These are phyloP conservation scores for Sebastes nivosus DNA, from an alignment of 2,797 vertebrate genomes.

Conservation along the genomic window DNA sequence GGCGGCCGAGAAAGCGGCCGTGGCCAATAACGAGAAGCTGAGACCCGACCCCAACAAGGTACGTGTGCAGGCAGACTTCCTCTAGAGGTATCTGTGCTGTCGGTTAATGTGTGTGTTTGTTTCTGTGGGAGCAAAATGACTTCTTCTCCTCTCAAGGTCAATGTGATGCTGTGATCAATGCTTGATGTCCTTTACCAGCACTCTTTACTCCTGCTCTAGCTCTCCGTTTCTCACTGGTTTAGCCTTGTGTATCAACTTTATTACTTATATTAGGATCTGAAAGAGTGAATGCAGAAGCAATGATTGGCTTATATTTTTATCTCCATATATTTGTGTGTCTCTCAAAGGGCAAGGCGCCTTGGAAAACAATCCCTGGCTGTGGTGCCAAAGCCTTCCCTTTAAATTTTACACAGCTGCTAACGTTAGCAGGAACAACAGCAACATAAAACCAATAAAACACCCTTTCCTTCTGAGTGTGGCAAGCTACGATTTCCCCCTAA, in stretches of 20 bases:
- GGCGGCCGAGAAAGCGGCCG: conserved; percentile 95
- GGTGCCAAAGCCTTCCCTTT: conserved; percentile 73
- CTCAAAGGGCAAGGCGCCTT: conserved; percentile 73
- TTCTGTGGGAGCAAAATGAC: conserved; percentile 69
- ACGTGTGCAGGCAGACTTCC: conserved; percentile 39
- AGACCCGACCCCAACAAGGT: conserved; percentile 97
- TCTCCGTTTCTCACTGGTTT: conserved; percentile 68
- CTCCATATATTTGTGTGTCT: conserved; percentile 79
- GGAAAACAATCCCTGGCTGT: conserved; percentile 67
- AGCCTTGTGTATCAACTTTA: conserved; percentile 64
- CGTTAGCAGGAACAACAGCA: conserved; percentile 75
- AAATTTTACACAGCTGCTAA: conserved; percentile 74
- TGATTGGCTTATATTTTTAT: conserved; percentile 73
- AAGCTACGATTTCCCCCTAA: conserved; percentile 80
- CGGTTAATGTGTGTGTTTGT: conserved; percentile 66
- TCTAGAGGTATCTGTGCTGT: conserved; percentile 61
- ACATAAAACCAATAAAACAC: conserved; percentile 64
- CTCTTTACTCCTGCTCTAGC: conserved; percentile 71
- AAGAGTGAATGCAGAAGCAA: conserved; percentile 73
- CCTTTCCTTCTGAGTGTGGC: conserved; percentile 82
- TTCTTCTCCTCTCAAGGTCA: conserved; percentile 77
- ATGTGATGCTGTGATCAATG: conserved; percentile 77
- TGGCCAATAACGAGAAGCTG: conserved; percentile 95
- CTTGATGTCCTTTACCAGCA: conserved; percentile 71
- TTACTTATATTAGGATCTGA: conserved; percentile 62